phyloP scores from a whole-genome alignment of 2,888 invertebrate species.

The Heliconius sara region DNA sequence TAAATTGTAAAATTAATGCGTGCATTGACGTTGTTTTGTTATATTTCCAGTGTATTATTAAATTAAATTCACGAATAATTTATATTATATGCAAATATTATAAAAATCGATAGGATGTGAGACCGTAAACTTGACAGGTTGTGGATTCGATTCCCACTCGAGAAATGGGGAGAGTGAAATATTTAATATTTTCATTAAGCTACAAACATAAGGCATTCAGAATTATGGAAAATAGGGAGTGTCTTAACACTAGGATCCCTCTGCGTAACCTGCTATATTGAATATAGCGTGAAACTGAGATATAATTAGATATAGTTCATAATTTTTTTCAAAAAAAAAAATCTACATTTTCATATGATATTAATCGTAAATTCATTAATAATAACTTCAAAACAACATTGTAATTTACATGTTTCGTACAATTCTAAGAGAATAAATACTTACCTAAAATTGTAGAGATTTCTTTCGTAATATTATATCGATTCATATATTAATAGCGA shows the following conservation, averaged over 20 bases:
- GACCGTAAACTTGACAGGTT: too few species aligned
- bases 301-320: not conserved
- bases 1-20: slow-evolving; percentile 52
- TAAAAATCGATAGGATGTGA: not conserved
- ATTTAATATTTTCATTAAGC: too few species aligned
- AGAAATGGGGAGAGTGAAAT: too few species aligned
- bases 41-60: slow-evolving; percentile 8
- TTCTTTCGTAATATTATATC: not conserved
- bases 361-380: too few species aligned
- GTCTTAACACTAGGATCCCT: too few species aligned
- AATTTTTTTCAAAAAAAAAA: not conserved
- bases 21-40: slow-evolving; percentile 34
- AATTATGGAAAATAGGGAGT: too few species aligned
- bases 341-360: not conserved
- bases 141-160: too few species aligned
- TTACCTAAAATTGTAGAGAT: not conserved
- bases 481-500: not conserved
- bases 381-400: too few species aligned
- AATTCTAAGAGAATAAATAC: not conserved
- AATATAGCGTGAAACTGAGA: too few species aligned
- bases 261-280: too few species aligned
- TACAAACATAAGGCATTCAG: too few species aligned
- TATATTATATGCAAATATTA: not conserved
- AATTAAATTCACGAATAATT: not conserved
- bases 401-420: too few species aligned